Evolutionary conservation across 2,113 vertebrate genomes (phyloP).

Genomic region (Laterallus jamaicensis): DNA sequence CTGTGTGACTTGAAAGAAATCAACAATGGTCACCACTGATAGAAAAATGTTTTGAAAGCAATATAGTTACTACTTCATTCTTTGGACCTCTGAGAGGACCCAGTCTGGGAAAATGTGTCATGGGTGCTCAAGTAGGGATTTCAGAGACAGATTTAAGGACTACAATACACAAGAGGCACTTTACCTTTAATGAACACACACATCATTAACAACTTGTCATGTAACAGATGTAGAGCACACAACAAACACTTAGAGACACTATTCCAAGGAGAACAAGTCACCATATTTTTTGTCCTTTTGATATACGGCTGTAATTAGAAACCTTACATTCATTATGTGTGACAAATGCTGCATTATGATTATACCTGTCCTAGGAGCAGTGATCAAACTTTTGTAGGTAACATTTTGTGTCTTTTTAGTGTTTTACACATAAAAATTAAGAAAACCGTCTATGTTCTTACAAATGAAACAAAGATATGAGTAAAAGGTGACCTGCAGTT

Average conservation of each 20-base stretch:
- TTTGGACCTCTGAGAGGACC: neutral
- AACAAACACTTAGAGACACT: neutral
- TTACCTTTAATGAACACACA: constrained; percentile 38
- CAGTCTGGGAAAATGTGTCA: neutral
- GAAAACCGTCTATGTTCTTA: neutral
- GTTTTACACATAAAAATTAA: neutral
- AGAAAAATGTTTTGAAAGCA: neutral
- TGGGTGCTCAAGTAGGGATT: neutral
- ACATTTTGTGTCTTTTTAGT: neutral
- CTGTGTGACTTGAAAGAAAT: neutral
- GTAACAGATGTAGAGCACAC: constrained; percentile 30
- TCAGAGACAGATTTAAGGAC: constrained; percentile 1
- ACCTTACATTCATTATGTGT: neutral
- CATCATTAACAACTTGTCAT: constrained; percentile 22
- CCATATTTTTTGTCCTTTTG: neutral
- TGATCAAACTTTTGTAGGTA: neutral
- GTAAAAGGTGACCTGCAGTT: neutral
- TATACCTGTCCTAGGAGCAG: neutral
- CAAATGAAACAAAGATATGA: neutral
- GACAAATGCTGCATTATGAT: neutral
- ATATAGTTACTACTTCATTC: neutral
- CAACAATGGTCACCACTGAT: neutral
- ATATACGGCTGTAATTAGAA: constrained; percentile 31
- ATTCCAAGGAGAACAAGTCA: constrained; percentile 11
- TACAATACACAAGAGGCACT: neutral